Base-by-base conservation (phyloP, 2,113 vertebrate species). In the Sturnira hondurensis region DNA sequence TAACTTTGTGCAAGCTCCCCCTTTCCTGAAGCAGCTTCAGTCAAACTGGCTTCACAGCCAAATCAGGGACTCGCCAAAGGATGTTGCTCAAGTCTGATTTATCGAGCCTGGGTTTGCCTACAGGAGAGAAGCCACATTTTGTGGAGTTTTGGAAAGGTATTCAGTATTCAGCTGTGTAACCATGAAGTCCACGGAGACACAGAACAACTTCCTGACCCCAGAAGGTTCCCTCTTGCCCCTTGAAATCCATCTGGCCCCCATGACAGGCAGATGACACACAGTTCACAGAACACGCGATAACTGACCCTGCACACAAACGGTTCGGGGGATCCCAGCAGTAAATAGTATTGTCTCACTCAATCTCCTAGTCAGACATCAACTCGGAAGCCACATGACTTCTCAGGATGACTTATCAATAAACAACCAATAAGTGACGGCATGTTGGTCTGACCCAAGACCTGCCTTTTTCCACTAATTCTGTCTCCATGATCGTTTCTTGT, bases 191-290 rank as follows among this genome's bases (percentile, higher is more conserved):
- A 58, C 24, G 36, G 71, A 50, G 84, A 47, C 14, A 52, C 5
- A 33, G 50, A 73, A 14, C 24, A 16, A 4, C 47, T 38, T 31
- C 74, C 0, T 38, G 22, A 61, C 36, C 22, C 36, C 2, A 4
- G 11, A 82, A 90, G 28, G 31, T 50, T 41, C 56, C 47, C 24
- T 52, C 9, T 1, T 7, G 24, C 3, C 28, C 31, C 19, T 52
- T 36, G 6, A 9, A 52, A 19, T 61, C 43, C 1, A 1, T 9
- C 56, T 14, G 9, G 0, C 1, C 28, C 73, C 56, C 17, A 28
- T 6, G 7, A n/a, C 3, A 13, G 43, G 26, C 20, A 2, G 33
- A 16, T 56, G 17, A 54, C 9, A 6, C 56, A 5, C 1, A 14
- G 12, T 0, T 47, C 52, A 22, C 11, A 2, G 26, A 17, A 67